These are phyloP conservation scores for Climacteris rufus DNA, from an alignment of 2,113 vertebrate genomes.

Conservation along the genomic window DNA sequence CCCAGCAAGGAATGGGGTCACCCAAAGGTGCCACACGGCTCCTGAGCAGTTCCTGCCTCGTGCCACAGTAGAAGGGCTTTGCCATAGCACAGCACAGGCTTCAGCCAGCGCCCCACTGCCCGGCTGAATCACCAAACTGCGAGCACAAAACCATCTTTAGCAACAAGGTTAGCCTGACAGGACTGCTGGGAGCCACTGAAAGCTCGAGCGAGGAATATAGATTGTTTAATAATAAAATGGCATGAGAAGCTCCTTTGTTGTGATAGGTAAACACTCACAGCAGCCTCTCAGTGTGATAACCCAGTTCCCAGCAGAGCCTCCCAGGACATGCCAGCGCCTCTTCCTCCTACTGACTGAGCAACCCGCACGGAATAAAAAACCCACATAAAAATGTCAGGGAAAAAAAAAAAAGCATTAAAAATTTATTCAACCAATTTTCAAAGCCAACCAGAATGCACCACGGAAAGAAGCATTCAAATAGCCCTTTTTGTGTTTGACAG, in stretches of 20 bases:
- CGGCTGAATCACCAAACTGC: background rate
- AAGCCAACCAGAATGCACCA: background rate
- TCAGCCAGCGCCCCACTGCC: fast-evolving
- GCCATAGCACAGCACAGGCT: background rate
- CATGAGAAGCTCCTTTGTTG: conserved; percentile 25
- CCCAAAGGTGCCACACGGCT: background rate
- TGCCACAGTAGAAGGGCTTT: background rate
- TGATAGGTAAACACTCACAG: background rate
- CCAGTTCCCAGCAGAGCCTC: background rate
- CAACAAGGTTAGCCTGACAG: background rate
- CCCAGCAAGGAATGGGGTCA: background rate
- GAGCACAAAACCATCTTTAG: background rate
- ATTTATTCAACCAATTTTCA: background rate
- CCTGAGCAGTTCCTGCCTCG: fast-evolving
- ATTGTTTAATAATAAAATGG: conserved; percentile 41
- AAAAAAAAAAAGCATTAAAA: background rate
- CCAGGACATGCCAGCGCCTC: background rate
- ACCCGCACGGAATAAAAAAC: background rate
- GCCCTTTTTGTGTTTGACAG: background rate
- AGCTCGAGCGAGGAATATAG: background rate
- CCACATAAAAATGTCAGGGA: background rate
- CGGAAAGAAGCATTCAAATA: background rate
- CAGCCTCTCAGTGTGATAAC: background rate
- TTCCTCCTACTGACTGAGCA: background rate
- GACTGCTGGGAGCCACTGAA: conserved; percentile 35